These are phyloP conservation scores for Phyllostomus discolor DNA, from an alignment of 2,113 vertebrate genomes.

Conservation along the genomic window DNA sequence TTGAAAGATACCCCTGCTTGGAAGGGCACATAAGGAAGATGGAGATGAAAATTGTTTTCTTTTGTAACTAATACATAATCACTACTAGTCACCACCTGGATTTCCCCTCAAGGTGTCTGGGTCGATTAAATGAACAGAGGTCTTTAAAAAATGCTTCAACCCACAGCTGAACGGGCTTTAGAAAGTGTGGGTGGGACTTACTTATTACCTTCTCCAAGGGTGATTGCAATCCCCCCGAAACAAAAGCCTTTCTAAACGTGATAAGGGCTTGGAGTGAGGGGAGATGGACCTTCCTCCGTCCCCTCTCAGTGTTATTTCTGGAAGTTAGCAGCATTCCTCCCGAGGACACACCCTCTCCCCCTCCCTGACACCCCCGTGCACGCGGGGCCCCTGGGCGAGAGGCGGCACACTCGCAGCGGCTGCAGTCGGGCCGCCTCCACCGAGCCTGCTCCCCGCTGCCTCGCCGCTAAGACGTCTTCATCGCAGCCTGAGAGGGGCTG, in stretches of 20 bases:
- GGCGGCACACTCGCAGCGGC: slow-evolving; percentile 47
- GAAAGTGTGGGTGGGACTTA: background rate
- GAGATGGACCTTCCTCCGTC: slow-evolving; percentile 18
- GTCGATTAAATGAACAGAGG: background rate
- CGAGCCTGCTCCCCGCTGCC: background rate
- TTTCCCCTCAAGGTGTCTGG: background rate
- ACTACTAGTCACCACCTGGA: background rate
- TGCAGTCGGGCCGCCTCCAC: background rate
- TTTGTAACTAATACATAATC: background rate
- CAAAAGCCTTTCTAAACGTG: background rate
- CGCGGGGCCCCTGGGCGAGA: background rate
- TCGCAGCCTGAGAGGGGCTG: slow-evolving; percentile 36
- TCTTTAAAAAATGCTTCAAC: slow-evolving; percentile 16
- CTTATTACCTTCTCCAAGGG: slow-evolving; percentile 2
- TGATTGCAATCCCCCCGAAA: slow-evolving; percentile 4
- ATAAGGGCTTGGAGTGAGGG: slow-evolving; percentile 52
- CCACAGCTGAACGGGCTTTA: fast-evolving
- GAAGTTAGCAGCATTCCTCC: slow-evolving; percentile 76
- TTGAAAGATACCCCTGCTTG: background rate
- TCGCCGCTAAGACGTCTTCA: slow-evolving; percentile 62
- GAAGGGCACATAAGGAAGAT: background rate
- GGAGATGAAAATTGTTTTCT: background rate
- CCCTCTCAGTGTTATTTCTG: slow-evolving; percentile 78
- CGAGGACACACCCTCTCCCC: slow-evolving; percentile 79
- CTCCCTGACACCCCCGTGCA: slow-evolving; percentile 48